A percentile compares a stretch with the other conserved stretches of the same genome.
Evolutionary conservation across 2,888 invertebrate species (phyloP).

Genomic region (Dryobotodes eremita): DNA sequence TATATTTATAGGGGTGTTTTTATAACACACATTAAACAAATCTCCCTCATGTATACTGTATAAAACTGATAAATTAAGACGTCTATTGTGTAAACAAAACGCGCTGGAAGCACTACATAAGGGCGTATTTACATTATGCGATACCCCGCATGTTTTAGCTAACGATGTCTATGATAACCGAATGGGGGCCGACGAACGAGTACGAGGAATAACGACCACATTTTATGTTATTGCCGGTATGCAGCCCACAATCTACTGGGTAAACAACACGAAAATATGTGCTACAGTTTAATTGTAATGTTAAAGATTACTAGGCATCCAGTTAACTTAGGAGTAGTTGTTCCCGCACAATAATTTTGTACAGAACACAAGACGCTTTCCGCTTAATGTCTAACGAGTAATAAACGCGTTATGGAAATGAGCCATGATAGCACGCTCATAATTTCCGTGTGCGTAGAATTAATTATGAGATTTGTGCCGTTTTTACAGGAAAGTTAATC

Average conservation of each 20-base stretch:
- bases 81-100: slow-evolving; percentile 35
- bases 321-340: slow-evolving; percentile 20
- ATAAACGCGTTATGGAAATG: slow-evolving; percentile 39
- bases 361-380: not conserved
- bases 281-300: slow-evolving; percentile 39
- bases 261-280: slow-evolving; percentile 50
- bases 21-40: slow-evolving; percentile 34
- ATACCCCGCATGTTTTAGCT: slow-evolving; percentile 58
- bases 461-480: slow-evolving; percentile 2
- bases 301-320: slow-evolving; percentile 28
- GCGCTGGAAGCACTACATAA: slow-evolving; percentile 39
- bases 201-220: slow-evolving; percentile 49
- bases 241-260: slow-evolving; percentile 39
- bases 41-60: slow-evolving; percentile 13
- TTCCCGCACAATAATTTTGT: not conserved
- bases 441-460: slow-evolving; percentile 22
- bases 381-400: slow-evolving; percentile 23
- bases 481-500: slow-evolving; percentile 84
- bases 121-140: slow-evolving; percentile 56
- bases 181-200: slow-evolving; percentile 58
- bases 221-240: slow-evolving; percentile 52
- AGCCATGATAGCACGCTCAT: slow-evolving; percentile 14
- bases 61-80: slow-evolving; percentile 45
- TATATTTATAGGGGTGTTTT: slow-evolving; percentile 38
- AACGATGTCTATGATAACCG: slow-evolving; percentile 57